phyloP scores from a whole-genome alignment of 2,113 vertebrate species.

The Bufo gargarizans region DNA sequence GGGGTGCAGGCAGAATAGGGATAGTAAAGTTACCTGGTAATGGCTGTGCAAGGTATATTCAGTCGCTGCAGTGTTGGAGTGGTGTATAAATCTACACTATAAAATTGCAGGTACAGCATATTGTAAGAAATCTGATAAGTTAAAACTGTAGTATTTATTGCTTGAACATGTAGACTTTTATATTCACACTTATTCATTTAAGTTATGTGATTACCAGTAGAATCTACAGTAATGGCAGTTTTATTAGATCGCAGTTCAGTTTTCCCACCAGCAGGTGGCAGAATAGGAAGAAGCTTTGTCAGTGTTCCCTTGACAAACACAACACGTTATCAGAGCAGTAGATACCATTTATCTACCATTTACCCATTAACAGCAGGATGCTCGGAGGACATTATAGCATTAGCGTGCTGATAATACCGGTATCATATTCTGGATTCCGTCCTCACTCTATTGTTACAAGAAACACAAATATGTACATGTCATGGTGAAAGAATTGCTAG shows the following conservation, averaged over 20 bases:
- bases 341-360: background rate
- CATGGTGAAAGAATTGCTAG: background rate
- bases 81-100: too few species aligned
- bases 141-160: background rate
- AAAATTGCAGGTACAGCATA: background rate
- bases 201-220: background rate
- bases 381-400: background rate
- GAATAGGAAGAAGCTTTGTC: background rate
- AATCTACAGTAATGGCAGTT: background rate
- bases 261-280: constrained; percentile 31
- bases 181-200: background rate
- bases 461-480: background rate
- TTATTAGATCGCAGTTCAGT: background rate
- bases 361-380: background rate
- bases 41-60: too few species aligned
- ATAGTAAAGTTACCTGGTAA: too few species aligned
- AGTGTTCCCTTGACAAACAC: too few species aligned
- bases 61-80: too few species aligned
- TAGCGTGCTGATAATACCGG: background rate
- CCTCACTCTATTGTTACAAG: background rate
- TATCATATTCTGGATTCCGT: background rate
- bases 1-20: too few species aligned
- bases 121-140: background rate
- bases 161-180: background rate
- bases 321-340: background rate